Base-by-base conservation (phyloP, 2,797 vertebrate species). In the Australoheros facetus region DNA sequence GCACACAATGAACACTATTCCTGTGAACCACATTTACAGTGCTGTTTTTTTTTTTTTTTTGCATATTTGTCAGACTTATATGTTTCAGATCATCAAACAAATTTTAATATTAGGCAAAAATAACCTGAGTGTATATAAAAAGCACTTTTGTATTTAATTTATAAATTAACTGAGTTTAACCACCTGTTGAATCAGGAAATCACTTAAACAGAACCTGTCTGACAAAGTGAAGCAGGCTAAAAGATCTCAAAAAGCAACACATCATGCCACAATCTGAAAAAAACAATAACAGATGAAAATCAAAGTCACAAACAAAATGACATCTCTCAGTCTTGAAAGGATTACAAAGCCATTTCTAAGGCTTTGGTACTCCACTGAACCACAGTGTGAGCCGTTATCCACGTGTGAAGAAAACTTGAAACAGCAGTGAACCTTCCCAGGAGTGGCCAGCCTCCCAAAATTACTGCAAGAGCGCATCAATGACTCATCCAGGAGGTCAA, bases 351-450 rank as follows among this genome's bases (percentile, higher is more conserved):
- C 28, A 28, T 28, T 28, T 28, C 28, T 28, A 28, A 28, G 28
- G 28, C 34, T 39, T 62, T 62, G 7, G 39, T n/a, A 23, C n/a
- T 39, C 39, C n/a, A 23, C 11, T n/a, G 21, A 60, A 60, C 6
- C 58, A 60, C 11, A 37, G 58, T 9, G 12, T 39, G 34, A 62
- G 14, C 12, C 4, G 23, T 4, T 62, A 12, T 62, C 59, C 34
- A 1, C 12, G 4, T 4, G 4, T 28, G 28, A 4, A 28, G 28
- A 30, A 62, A 62, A 62, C 0, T 30, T 30, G 2, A 62, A 62
- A 62, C 0, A 3, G 34, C 13, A 0, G 39, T 42, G 34, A 62
- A 7, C 59, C 0, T 0, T 62, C n/a, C 34, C 13, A 62, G 34
- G 13, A 62, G n/a, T 42, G 23, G 39, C 21, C 42, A 13, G 42